Base-by-base conservation (phyloP, 2,113 vertebrate species). In the Trogon melanurus region DNA sequence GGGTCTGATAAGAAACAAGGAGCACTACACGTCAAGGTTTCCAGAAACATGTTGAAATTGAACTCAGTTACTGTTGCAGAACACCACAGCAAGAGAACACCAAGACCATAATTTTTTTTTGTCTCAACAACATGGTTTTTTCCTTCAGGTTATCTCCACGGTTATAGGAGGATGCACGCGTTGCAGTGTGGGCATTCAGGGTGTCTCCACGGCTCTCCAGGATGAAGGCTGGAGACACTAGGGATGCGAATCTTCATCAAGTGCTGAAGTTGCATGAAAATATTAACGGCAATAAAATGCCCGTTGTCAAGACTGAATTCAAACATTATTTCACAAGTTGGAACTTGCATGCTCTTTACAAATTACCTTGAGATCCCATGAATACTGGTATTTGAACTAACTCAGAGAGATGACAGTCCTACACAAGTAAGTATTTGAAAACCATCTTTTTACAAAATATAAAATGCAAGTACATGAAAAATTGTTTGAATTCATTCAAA, bases 381-480 rank as follows among this genome's bases (percentile, higher is more conserved):
- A 92, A 91, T 53, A 67, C 54, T 50, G 51, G 58, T 95, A 91
- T 96, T 92, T 94, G 79, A 95, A 88, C 85, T 94, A 95, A 80
- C 47, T 89, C 34, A 60, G 51, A 79, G 53, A 93, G 54, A 93
- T 71, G 71, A 93, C 20, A 88, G 76, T 47, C 66, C 82, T 89
- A 90, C 73, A 89, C 78, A 92, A 94, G 91, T 27, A 67, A 94
- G 90, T 93, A 95, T 95, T 96, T 96, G 93, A 94, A 96, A 96
- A 84, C 26, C 67, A 81, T 89, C 87, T 62, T 96, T 92, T 96
- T 69, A 88, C 48, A 91, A 94, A 91, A 96, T 89, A 85, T 88
- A 95, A 96, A 97, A 97, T 97, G 97, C 95, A 94, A 94, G 90
- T 89, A 91, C 96, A 97, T 91, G 95, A 95, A 96, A 96, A 94